These are phyloP conservation scores for Operophtera brumata DNA, from an alignment of 2,888 invertebrate genomes.

Conservation along the genomic window DNA sequence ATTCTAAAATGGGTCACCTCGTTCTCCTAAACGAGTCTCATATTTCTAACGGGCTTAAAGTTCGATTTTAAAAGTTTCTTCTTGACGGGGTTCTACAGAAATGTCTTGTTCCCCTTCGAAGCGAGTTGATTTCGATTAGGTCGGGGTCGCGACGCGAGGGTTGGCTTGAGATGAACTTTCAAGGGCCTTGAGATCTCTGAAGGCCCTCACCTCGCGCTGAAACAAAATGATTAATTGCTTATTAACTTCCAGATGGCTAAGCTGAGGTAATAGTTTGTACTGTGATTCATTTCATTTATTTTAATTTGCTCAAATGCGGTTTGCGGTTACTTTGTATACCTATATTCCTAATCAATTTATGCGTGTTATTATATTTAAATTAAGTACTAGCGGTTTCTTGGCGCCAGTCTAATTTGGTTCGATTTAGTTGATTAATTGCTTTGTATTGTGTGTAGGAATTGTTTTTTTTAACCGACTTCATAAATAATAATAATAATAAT, in stretches of 20 bases:
- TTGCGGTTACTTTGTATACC: constrained; percentile 22
- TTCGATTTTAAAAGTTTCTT: constrained; percentile 25
- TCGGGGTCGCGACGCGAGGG: constrained; percentile 34
- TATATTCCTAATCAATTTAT: constrained; percentile 8
- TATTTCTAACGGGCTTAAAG: constrained; percentile 14
- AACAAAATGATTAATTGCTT: constrained; percentile 29
- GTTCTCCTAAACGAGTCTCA: constrained; percentile 16
- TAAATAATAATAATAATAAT: too few species aligned
- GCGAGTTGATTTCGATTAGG: constrained; percentile 48
- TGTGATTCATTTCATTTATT: constrained; percentile 25
- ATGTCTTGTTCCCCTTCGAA: constrained; percentile 36
- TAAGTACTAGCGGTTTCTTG: constrained; percentile 7
- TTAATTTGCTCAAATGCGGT: constrained; percentile 24
- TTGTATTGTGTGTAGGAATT: neutral
- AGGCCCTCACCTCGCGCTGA: constrained; percentile 20
- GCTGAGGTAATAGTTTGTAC: constrained; percentile 11
- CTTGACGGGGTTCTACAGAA: constrained; percentile 22
- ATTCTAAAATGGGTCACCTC: constrained; percentile 17
- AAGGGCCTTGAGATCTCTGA: constrained; percentile 25
- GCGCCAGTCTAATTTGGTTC: constrained; percentile 19
- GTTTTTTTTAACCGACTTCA: too few species aligned
- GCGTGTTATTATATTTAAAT: constrained; percentile 6
- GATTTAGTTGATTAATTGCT: constrained; percentile 5
- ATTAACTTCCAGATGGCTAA: constrained; percentile 20
- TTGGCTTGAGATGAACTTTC: constrained; percentile 31